Base-by-base conservation (phyloP, 2,888 invertebrate genomes). In the Apamea sordens region DNA sequence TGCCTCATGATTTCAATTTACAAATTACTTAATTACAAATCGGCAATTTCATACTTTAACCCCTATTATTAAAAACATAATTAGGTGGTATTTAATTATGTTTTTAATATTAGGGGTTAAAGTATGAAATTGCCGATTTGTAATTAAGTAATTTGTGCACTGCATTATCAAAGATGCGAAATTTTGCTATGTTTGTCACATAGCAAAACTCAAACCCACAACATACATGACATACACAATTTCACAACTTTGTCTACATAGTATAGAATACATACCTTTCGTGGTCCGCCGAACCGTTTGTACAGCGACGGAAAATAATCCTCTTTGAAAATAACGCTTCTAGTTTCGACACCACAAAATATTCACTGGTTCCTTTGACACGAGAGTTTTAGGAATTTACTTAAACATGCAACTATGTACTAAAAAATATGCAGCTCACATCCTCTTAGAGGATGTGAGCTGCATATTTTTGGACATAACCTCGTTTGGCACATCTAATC, bases 251-350 rank as follows among this genome's bases (percentile, higher is more conserved):
- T 2, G 24, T 65, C 10, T 4, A 28, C 47, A 47, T 47, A 53
- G 11, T 44, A 32, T 24, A 15, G 6, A 61, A 28, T 15, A 61
- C 15, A 28, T 15, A 41, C 15, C 53, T 74, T 72, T 73, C 78
- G 75, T 50, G 70, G 79, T 80, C 61, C 47, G 28, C 36, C 24
- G 10, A 72, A 50, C 65, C 50, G 36, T 47, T 18, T 28, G 13
- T n/a, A 41, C 59, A 59, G 73, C 41, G 47, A 56, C 76, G 72
- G n/a, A 56, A 68, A 78, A 28, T 73, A 79, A 77, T 68, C 72
- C 76, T 47, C 79, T 78, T 77, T 70, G 50, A 63, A 80, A 85
- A 79, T 74, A 77, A 79, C 41, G 72, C 13, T 68, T 73, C 63
- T 76, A 78, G 76, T 75, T 83, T 70, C 24, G 50, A 1, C 28